Evolutionary conservation across 2,888 invertebrate species (phyloP).

Genomic region (Stegophylla sp.): DNA sequence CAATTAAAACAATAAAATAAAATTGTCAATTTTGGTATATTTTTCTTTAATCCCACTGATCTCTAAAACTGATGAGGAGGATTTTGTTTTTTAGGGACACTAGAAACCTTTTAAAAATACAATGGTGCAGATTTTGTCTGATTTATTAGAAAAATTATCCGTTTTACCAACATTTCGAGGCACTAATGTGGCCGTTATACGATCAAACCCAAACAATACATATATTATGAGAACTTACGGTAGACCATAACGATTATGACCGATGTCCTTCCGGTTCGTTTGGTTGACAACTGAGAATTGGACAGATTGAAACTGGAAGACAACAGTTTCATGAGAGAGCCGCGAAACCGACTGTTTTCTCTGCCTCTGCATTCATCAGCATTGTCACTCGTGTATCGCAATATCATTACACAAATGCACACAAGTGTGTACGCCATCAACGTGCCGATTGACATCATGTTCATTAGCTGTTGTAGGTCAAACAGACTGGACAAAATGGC

Average conservation of each 20-base stretch:
- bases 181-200: no score
- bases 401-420: constrained; percentile 84
- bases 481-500: constrained; percentile 86
- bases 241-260: constrained; percentile 17
- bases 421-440: constrained; percentile 90
- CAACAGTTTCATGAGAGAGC: constrained; percentile 23
- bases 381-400: constrained; percentile 70
- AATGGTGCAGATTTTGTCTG: no score
- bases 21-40: no score
- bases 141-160: no score
- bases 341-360: neutral
- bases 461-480: constrained; percentile 86
- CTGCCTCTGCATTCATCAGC: neutral
- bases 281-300: constrained; percentile 20
- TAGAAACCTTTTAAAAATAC: no score
- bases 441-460: constrained; percentile 96
- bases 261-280: constrained; percentile 7
- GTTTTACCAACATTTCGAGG: no score
- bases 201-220: neutral
- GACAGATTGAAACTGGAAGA: constrained; percentile 31
- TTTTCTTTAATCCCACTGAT: no score
- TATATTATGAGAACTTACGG: no score
- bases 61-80: no score
- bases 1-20: no score
- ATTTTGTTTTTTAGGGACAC: no score